Conservation (phyloP, 1,140 invertebrate species). For the Sarcophaga peregrina region DNA sequence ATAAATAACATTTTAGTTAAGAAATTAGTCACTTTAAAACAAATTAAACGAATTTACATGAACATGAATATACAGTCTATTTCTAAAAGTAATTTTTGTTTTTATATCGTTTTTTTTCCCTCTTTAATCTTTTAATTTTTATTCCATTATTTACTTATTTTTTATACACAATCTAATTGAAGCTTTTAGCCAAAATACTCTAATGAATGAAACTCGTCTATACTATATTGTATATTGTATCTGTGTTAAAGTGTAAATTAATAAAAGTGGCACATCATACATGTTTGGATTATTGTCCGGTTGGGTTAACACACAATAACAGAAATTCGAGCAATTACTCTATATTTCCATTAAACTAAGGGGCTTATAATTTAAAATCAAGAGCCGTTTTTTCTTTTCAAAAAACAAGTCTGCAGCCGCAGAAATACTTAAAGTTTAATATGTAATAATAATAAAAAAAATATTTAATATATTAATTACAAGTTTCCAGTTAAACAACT, state of each 20-base stretch:
- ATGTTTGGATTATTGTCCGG: not conserved
- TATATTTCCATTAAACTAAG: not conserved
- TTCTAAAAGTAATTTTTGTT: too few species aligned
- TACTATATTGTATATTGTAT: not conserved
- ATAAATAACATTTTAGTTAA: too few species aligned
- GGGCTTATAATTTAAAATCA: too few species aligned
- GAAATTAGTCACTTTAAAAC: slow-evolving; percentile 14
- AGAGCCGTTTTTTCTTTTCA: not conserved
- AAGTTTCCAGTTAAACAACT: slow-evolving; percentile 9
- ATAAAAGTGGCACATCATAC: slow-evolving; percentile 22
- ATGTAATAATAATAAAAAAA: not conserved
- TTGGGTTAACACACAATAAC: not conserved
- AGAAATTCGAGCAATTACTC: not conserved
- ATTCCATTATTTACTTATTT: not conserved
- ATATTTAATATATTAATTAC: not conserved
- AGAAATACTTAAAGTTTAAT: not conserved
- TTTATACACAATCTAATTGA: slow-evolving; percentile 20
- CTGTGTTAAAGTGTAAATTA: slow-evolving; percentile 22
- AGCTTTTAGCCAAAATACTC: slow-evolving; percentile 29
- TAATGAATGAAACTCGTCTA: slow-evolving; percentile 34
- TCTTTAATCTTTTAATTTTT: too few species aligned
- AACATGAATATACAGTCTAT: too few species aligned
- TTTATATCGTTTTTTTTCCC: too few species aligned
- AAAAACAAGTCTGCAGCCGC: not conserved
- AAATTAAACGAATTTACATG: not conserved